Conservation (phyloP, 1,140 invertebrate genomes). For the Zaprionus lachaisei region DNA sequence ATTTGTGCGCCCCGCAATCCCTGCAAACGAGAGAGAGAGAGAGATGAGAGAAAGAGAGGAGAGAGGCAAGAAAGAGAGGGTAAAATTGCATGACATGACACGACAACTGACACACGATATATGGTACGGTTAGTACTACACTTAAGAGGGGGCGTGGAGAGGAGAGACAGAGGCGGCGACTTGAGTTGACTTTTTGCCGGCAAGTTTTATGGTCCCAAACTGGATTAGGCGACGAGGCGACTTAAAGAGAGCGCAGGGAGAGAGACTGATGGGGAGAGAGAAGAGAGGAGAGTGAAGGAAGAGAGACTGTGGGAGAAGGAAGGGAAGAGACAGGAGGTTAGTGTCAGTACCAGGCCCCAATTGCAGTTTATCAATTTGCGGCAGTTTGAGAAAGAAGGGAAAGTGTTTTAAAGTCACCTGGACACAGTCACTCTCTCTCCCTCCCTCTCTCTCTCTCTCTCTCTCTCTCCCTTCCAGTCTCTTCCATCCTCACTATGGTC, state of each 20-base stretch:
- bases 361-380: slow-evolving; percentile 10
- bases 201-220: slow-evolving; percentile 20
- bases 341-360: neutral
- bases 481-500: neutral
- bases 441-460: neutral
- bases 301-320: neutral
- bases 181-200: slow-evolving; percentile 3
- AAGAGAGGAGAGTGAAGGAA: neutral
- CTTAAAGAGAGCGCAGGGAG: neutral
- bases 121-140: slow-evolving; percentile 11
- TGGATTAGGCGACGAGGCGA: slow-evolving; percentile 8
- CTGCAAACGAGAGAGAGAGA: neutral
- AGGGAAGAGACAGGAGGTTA: neutral
- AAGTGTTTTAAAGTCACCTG: neutral
- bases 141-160: neutral
- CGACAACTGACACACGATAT: slow-evolving; percentile 59
- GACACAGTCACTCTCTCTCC: neutral
- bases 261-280: neutral
- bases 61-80: neutral
- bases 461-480: neutral
- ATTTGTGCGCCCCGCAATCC: slow-evolving; percentile 41
- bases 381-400: neutral
- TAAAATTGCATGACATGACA: slow-evolving; percentile 62
- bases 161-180: neutral
- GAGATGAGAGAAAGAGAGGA: neutral